These are phyloP conservation scores for Steatornis caripensis DNA, from an alignment of 2,113 vertebrate species.

Conservation along the genomic window DNA sequence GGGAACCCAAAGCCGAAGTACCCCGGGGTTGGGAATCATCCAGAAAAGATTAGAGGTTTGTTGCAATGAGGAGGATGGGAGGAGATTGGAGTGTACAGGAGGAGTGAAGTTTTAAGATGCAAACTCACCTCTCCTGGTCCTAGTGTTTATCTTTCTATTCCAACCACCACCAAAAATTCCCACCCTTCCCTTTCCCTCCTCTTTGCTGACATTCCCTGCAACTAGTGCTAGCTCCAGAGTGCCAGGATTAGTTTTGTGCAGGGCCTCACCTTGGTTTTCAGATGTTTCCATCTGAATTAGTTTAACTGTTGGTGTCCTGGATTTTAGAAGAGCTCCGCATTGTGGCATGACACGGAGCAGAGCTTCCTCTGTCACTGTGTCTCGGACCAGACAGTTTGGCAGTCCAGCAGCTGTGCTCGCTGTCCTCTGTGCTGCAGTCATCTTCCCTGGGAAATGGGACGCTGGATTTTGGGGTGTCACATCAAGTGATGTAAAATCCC, in stretches of 20 bases:
- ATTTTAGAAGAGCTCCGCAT: neutral
- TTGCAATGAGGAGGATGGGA: neutral
- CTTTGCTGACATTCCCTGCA: neutral
- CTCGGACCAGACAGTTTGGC: rapidly evolving
- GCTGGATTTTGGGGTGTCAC: rapidly evolving
- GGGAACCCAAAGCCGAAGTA: neutral
- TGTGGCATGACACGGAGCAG: rapidly evolving
- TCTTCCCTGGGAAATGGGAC: neutral
- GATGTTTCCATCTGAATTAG: neutral
- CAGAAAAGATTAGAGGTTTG: neutral
- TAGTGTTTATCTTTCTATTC: neutral
- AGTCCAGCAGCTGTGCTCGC: neutral
- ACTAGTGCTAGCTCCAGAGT: neutral
- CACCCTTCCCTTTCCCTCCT: neutral
- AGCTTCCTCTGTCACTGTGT: neutral
- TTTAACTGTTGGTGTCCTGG: neutral
- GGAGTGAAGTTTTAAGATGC: neutral
- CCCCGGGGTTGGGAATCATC: neutral
- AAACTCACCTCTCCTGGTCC: neutral
- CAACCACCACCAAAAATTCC: neutral
- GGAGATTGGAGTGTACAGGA: neutral
- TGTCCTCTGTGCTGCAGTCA: rapidly evolving
- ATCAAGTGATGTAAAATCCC: neutral
- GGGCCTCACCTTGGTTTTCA: neutral
- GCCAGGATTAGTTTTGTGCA: neutral